Conservation (phyloP, 2,113 vertebrate genomes). For the Pseudopipra pipra region DNA sequence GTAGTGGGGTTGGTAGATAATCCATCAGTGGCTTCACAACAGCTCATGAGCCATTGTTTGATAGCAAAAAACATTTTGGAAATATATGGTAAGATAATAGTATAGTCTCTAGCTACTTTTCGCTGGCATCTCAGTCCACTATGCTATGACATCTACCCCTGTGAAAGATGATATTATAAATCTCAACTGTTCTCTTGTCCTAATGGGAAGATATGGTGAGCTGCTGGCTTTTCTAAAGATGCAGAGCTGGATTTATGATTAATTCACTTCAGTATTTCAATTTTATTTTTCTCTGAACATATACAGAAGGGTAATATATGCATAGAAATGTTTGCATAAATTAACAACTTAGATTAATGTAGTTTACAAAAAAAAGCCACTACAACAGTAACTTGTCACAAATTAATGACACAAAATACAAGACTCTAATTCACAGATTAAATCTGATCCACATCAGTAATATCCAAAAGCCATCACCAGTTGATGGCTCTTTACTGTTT, state of each 20-base stretch:
- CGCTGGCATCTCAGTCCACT: not conserved
- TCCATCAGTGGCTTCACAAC: not conserved
- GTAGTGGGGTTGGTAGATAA: not conserved
- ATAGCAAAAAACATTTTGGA: not conserved
- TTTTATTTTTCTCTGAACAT: not conserved
- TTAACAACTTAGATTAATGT: not conserved
- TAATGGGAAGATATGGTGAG: not conserved
- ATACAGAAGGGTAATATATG: not conserved
- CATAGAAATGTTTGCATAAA: not conserved
- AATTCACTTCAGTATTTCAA: not conserved
- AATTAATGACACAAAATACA: not conserved
- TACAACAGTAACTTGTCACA: not conserved
- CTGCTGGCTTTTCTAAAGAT: not conserved
- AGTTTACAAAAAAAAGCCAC: not conserved
- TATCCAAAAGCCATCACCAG: not conserved
- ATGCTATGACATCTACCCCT: not conserved
- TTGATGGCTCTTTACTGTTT: not conserved
- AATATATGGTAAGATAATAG: not conserved
- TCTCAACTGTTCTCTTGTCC: not conserved
- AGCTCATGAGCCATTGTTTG: not conserved
- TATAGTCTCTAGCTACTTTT: not conserved
- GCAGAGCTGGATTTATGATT: not conserved
- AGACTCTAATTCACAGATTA: not conserved
- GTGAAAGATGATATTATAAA: not conserved
- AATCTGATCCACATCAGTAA: not conserved